Conservation (phyloP, 1,140 invertebrate genomes). For the Formica exsecta region DNA sequence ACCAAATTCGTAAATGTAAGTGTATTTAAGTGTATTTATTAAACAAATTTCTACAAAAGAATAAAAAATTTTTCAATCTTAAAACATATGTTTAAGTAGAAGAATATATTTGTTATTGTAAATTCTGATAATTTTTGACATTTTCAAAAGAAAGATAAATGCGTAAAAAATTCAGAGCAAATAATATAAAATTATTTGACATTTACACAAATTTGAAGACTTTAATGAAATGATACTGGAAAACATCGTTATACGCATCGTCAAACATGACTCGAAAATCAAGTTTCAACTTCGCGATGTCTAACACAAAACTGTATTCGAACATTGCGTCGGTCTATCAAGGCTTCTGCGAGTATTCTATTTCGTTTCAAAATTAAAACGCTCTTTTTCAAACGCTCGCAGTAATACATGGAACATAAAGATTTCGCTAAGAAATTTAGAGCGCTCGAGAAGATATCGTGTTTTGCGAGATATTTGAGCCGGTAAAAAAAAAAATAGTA, state of each 20-base stretch:
- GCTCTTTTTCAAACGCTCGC: conserved; percentile 11
- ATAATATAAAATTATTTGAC: background rate
- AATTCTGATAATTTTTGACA: background rate
- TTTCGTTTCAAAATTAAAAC: conserved; percentile 39
- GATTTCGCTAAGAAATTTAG: conserved; percentile 39
- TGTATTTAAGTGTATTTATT: background rate
- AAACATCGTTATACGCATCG: background rate
- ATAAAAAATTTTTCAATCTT: background rate
- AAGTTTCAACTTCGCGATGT: conserved; percentile 18
- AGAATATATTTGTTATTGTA: background rate
- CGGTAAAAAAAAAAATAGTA: background rate
- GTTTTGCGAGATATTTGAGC: conserved; percentile 16
- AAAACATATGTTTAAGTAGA: background rate
- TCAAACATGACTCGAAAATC: conserved; percentile 15
- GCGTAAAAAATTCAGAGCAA: background rate
- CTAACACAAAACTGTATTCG: conserved; percentile 8
- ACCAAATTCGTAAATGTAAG: conserved; percentile 34
- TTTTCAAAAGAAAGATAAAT: background rate
- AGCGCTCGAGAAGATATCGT: conserved; percentile 15
- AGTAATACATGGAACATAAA: conserved; percentile 13
- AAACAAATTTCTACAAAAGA: background rate
- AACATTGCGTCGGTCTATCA: background rate
- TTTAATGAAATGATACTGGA: conserved; percentile 1
- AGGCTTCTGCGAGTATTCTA: conserved; percentile 34
- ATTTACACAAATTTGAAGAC: background rate